Percentiles rank a stretch among this genome's conserved stretches.
These are phyloP conservation scores for Petrocephalus zakoni DNA, from an alignment of 2,113 vertebrate genomes.

Conservation along the genomic window DNA sequence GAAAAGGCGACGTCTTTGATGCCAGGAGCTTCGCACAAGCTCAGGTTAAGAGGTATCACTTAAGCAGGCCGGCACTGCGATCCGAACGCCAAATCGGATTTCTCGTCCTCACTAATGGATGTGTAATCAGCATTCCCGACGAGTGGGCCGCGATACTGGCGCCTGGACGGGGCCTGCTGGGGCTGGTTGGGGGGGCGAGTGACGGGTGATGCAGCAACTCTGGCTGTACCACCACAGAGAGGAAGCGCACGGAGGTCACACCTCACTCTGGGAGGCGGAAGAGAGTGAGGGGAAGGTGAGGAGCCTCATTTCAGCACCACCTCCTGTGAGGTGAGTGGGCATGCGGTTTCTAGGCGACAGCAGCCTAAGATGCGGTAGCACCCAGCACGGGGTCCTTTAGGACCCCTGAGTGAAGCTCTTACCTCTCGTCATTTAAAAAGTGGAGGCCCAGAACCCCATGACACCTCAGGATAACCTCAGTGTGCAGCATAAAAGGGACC, in stretches of 20 bases:
- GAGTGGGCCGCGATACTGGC: neutral
- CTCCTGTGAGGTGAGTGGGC: neutral
- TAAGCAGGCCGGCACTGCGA: neutral
- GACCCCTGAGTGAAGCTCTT: neutral
- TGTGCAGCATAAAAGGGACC: neutral
- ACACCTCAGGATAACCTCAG: neutral
- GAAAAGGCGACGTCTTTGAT: neutral
- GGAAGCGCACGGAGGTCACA: neutral
- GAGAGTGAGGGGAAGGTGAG: neutral
- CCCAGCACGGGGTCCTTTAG: neutral
- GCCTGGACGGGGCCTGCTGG: neutral
- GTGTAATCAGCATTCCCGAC: neutral
- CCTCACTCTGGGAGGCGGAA: neutral
- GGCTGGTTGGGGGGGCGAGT: neutral
- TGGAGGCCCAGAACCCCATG: neutral
- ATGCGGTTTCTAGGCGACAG: neutral
- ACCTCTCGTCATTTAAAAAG: neutral
- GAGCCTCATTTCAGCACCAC: neutral
- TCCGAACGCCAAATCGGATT: neutral
- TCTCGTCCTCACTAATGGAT: neutral
- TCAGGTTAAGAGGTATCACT: neutral
- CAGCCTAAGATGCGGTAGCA: neutral
- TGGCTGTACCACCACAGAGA: neutral
- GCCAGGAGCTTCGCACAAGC: neutral
- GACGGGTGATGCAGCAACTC: neutral